A percentile compares a stretch with the other conserved stretches of the same genome.
These are phyloP conservation scores for Fopius arisanus DNA, from an alignment of 1,140 invertebrate genomes.

Conservation along the genomic window DNA sequence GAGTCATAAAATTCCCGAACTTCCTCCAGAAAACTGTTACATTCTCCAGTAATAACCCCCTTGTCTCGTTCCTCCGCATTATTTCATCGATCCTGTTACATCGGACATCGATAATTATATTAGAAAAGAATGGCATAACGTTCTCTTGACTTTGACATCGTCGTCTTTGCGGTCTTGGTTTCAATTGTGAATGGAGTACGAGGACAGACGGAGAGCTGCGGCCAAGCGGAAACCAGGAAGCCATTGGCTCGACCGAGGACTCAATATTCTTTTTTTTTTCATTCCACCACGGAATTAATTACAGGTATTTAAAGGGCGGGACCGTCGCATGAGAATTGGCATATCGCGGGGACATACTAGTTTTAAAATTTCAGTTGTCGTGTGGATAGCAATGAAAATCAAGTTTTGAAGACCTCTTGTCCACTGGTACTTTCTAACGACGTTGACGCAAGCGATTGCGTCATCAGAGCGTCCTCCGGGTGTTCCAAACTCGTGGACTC, in stretches of 20 bases:
- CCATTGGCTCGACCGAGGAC: slow-evolving; percentile 42
- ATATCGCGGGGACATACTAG: background rate
- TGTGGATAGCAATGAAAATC: background rate
- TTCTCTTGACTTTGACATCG: slow-evolving; percentile 55
- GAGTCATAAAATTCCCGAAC: background rate
- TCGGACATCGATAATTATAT: background rate
- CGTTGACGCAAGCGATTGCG: slow-evolving; percentile 4
- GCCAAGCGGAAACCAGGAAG: slow-evolving; percentile 62
- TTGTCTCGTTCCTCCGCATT: background rate
- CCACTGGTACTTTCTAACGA: background rate
- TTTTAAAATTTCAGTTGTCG: background rate
- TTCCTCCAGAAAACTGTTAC: background rate
- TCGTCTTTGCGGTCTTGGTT: slow-evolving; percentile 25
- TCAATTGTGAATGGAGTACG: slow-evolving; percentile 45
- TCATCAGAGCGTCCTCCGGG: slow-evolving; percentile 12
- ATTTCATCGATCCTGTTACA: slow-evolving; percentile 3
- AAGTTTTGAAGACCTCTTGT: background rate
- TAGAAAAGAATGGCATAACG: slow-evolving; percentile 37
- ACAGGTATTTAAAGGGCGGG: background rate
- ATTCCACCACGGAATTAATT: slow-evolving; percentile 25
- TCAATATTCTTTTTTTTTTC: slow-evolving; percentile 34
- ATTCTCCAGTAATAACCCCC: background rate
- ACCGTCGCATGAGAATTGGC: background rate
- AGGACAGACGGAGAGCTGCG: slow-evolving; percentile 40
- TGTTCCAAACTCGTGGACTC: background rate